These are phyloP conservation scores for Tricholaema leucomelas DNA, from an alignment of 2,113 vertebrate genomes.

Conservation along the genomic window DNA sequence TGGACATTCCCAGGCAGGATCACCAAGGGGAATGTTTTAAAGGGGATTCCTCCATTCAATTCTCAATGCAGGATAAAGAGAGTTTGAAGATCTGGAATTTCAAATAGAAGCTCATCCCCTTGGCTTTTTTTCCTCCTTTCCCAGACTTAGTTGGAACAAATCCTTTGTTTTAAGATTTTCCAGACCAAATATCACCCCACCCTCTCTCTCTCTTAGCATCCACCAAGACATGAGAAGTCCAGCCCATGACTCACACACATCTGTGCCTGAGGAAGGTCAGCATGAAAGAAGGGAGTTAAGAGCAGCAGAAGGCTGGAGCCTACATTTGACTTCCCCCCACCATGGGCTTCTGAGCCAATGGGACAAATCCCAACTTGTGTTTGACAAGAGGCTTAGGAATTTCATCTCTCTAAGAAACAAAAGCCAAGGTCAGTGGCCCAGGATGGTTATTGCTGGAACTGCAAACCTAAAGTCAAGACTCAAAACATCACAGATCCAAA, in stretches of 20 bases:
- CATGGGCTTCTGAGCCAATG: neutral
- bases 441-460: neutral
- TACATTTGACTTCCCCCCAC: neutral
- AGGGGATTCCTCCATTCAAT: neutral
- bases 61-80: neutral
- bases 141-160: slow-evolving; percentile 16
- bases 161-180: slow-evolving; percentile 31
- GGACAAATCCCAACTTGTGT: neutral
- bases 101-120: neutral
- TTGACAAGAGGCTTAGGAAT: neutral
- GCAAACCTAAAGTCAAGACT: neutral
- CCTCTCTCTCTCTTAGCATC: slow-evolving; percentile 6
- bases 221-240: slow-evolving; percentile 3
- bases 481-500: neutral
- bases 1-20: neutral
- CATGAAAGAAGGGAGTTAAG: neutral
- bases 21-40: neutral
- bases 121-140: slow-evolving; percentile 1
- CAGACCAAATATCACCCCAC: slow-evolving; percentile 40
- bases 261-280: neutral
- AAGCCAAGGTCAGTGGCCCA: neutral
- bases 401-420: neutral
- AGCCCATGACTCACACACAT: slow-evolving; percentile 49
- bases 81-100: neutral
- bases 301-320: neutral